Conservation (phyloP, 2,797 vertebrate genomes). For the Onychomys leucogaster region DNA sequence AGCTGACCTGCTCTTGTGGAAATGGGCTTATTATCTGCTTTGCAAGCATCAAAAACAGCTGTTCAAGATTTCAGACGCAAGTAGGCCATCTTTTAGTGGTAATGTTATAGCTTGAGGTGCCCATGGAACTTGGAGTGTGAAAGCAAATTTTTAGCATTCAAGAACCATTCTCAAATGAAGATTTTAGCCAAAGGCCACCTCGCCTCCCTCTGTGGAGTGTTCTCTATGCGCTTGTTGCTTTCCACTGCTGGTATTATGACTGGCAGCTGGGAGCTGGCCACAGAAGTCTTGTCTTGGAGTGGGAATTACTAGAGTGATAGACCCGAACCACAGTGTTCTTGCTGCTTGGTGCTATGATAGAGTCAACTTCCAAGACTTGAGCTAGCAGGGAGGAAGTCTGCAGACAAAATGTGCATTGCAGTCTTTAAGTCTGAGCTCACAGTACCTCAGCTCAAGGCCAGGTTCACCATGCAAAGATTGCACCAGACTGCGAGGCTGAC, state of each 20-base stretch:
- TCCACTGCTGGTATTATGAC: accelerated
- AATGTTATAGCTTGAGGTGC: background rate
- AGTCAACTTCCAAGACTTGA: too few relatives aligned
- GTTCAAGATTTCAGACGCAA: background rate
- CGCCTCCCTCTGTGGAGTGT: too few relatives aligned
- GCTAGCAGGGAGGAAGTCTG: background rate
- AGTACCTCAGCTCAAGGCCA: background rate
- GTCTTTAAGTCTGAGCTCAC: background rate
- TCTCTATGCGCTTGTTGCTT: background rate
- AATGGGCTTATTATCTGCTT: background rate
- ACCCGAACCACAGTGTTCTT: too few relatives aligned
- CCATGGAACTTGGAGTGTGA: background rate
- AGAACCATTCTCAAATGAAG: background rate
- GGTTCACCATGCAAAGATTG: background rate
- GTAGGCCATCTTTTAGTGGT: background rate
- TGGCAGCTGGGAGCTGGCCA: too few relatives aligned
- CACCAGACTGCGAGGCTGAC: accelerated
- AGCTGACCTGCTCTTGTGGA: too few relatives aligned
- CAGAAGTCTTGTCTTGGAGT: background rate
- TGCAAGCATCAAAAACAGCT: background rate
- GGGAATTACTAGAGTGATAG: too few relatives aligned
- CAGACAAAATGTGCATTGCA: background rate
- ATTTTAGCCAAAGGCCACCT: too few relatives aligned
- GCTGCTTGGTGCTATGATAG: too few relatives aligned
- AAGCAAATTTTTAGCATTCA: background rate